A percentile compares a stretch with the other conserved stretches of the same genome.
These are phyloP conservation scores for Neria commutata DNA, from an alignment of 2,888 invertebrate species.

Conservation along the genomic window DNA sequence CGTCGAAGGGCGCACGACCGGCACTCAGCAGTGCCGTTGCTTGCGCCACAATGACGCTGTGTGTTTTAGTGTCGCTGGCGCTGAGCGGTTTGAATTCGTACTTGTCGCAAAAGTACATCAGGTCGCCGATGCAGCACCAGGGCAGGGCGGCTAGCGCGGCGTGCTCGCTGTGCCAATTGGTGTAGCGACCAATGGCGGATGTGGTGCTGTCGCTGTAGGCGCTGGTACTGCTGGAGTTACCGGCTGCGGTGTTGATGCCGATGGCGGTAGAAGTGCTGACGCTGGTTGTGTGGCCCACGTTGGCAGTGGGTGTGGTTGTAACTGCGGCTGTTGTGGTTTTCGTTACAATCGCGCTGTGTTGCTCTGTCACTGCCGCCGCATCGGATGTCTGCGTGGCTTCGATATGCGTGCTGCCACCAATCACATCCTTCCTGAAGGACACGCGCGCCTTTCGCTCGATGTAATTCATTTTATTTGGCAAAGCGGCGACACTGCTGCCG, in stretches of 20 bases:
- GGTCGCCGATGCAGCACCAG: conserved; percentile 53
- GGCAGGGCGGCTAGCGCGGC: conserved; percentile 42
- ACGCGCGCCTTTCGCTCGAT: too few relatives aligned
- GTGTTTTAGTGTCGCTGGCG: conserved; percentile 43
- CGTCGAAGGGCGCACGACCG: conserved; percentile 47
- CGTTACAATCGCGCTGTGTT: neutral
- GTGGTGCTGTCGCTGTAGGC: neutral
- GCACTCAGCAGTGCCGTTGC: conserved; percentile 42
- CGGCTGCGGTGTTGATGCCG: conserved; percentile 41
- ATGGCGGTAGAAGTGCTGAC: neutral
- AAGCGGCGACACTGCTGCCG: too few relatives aligned
- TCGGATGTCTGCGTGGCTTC: neutral
- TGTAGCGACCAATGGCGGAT: conserved; percentile 35
- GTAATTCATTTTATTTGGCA: too few relatives aligned
- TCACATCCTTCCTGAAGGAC: neutral
- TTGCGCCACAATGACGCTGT: conserved; percentile 48
- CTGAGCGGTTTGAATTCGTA: conserved; percentile 52
- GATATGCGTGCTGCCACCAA: conserved; percentile 15
- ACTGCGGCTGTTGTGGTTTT: conserved; percentile 1
- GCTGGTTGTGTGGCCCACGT: neutral
- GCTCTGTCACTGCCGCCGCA: neutral
- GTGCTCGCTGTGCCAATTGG: conserved; percentile 50
- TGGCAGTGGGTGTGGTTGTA: neutral
- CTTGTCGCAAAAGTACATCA: conserved; percentile 54
- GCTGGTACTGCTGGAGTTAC: too few relatives aligned